A percentile compares a stretch with the other conserved stretches of the same genome.
These are phyloP conservation scores for Ammodytes dubius DNA, from an alignment of 2,113 vertebrate species.

Conservation along the genomic window DNA sequence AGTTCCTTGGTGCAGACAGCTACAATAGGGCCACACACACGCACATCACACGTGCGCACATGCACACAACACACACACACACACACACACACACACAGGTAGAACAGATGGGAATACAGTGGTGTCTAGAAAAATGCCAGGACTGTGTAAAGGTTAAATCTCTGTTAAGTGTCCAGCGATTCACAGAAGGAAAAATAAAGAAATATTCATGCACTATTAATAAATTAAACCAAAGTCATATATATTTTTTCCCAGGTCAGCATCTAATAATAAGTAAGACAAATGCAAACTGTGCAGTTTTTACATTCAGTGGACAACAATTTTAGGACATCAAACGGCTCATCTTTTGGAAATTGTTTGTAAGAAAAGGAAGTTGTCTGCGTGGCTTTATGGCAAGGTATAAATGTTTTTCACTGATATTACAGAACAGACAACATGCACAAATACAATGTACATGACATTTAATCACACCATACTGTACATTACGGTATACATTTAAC, in stretches of 20 bases:
- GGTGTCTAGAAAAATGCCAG: neutral
- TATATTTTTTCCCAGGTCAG: neutral
- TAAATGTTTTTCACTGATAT: neutral
- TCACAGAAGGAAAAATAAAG: neutral
- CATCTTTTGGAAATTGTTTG: neutral
- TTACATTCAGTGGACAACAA: neutral
- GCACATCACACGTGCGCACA: too few relatives aligned
- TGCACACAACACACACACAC: neutral
- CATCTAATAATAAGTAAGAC: neutral
- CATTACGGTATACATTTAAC: constrained; percentile 14
- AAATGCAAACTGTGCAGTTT: constrained; percentile 9
- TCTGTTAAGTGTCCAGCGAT: neutral
- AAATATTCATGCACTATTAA: neutral
- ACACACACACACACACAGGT: neutral
- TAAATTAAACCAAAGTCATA: neutral
- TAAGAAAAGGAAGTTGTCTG: neutral
- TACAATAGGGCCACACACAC: constrained; percentile 28
- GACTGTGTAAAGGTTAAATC: neutral
- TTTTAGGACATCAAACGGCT: too few relatives aligned
- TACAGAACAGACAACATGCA: neutral
- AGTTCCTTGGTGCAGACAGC: constrained; percentile 57
- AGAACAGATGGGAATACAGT: neutral
- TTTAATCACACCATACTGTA: neutral
- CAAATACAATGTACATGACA: neutral
- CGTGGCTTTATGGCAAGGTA: neutral